Evolutionary conservation across 35 echinoderm and acorn worm genomes (phyloP), one percentile per base, ranked within the genome.

Genomic region (Holothuria glaberrima): DNA sequence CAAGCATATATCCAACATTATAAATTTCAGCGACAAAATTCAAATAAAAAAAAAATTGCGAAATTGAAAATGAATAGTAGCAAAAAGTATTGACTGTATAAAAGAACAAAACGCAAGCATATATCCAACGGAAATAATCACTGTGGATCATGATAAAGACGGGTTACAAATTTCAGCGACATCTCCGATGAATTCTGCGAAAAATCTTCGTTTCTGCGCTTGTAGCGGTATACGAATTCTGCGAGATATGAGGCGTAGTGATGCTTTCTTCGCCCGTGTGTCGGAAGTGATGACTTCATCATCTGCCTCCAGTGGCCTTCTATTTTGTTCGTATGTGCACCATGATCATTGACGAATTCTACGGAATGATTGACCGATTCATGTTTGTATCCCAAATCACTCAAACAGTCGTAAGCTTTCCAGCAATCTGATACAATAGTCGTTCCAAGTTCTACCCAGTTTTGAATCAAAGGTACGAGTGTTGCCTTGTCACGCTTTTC

Each of bases 271-370:
- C 84, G 16, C 1, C 84, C 84, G 24, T 87, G 84, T 9, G 65
- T 68, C 7, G 84, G 84, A 6, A 87, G 62, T 17, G 21, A 19
- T 22, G 19, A 4, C 65, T 87, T 70, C 84, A 87, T 45, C 29
- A 87, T 45, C 29, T 87, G 84, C 2, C 60, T 59, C 60, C 84
- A 70, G 62, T 87, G 84, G 16, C 84, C 84, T 31, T 87, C 63
- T 5, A 87, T 87, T 70, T 87, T 87, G 34, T 87, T 87, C 18
- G 84, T 87, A n/a, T 87, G 84, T 35, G 33, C 20, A 19, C 61
- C 84, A 7, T 22, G 17, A 12, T 41, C 16, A 27, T 87, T 87
- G 9, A 48, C 62, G n/a, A 87, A 87, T 27, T 87, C 84, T 24
- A 69, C 20, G 4, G 84, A 68, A 70, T 87, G 84, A 30, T 58